Evolutionary conservation across 2,113 vertebrate species (phyloP), one percentile per base, ranked within the genome.

Genomic region (Benitochromis conjunctus): DNA sequence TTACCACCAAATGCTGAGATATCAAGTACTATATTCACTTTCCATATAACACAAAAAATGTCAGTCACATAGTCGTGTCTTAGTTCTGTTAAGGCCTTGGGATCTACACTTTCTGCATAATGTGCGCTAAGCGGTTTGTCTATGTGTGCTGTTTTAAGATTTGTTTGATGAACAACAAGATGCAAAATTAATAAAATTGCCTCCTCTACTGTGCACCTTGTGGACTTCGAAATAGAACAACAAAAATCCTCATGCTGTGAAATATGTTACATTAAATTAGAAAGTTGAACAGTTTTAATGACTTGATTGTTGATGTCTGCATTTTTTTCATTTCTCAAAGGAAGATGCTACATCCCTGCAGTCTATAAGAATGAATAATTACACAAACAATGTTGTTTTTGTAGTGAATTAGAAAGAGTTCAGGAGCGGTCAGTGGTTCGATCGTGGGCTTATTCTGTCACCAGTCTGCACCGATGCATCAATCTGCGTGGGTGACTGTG

Each of bases 1-100:
- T 88, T 79, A 19, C 79, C 6, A 31, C 46, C 86, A 90, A 88
- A 87, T 87, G 74, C 74, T 84, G 83, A 80, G 43, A 79, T 87
- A 56, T 88, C 36, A 71, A 81, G 57, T 53, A 16, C 14, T 77
- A 34, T 51, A n/a, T 85, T 14, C 19, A 80, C 18, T 83, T 88
- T 84, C 69, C n/a, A 62, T 81, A 88, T 60, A 79, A 80, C 80
- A 55, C 82, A 88, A 83, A 80, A 57, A 86, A 58, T 57, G n/a
- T 34, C 83, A 88, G 82, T 80, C 76, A 81, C 13, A 80, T 78
- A 29, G 48, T 81, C 89, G 66, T 86, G 90, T 83, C 83, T 83
- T 76, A 51, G 62, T 91, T 82, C 26, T 86, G 43, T 57, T 84
- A 89, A 88, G 7, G 46, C 69, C 82, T 34, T 21, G 38, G 12